Percentiles rank a stretch among this genome's conserved stretches.
Evolutionary conservation across 2,888 invertebrate genomes (phyloP).

Genomic region (Tipula vernalis): DNA sequence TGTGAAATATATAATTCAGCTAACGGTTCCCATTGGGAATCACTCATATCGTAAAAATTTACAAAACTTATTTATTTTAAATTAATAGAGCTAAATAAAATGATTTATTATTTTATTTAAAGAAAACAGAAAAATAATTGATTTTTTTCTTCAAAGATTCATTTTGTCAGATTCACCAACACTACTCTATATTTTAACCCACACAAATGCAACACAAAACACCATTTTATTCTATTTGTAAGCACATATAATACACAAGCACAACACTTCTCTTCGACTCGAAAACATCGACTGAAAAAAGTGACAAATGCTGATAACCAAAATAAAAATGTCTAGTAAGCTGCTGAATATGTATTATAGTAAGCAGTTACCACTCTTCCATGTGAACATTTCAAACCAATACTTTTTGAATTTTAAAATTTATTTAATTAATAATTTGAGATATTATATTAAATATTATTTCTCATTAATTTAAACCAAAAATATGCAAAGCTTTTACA

Average conservation of each 20-base stretch:
- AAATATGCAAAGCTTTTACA: too few species aligned
- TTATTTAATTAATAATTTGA: too few species aligned
- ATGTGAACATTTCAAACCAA: too few species aligned
- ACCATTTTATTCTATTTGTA: neutral
- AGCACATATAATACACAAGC: neutral
- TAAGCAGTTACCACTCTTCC: too few species aligned
- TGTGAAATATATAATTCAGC: slow-evolving; percentile 17
- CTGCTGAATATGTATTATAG: too few species aligned
- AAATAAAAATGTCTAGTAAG: too few species aligned
- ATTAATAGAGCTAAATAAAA: neutral
- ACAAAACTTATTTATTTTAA: neutral
- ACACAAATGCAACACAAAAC: neutral
- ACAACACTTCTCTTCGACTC: neutral
- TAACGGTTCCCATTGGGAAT: slow-evolving; percentile 16
- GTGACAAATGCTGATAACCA: neutral
- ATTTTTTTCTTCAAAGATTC: neutral
- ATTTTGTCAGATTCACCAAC: neutral
- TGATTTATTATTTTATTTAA: neutral
- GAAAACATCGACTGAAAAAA: neutral
- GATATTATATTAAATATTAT: too few species aligned
- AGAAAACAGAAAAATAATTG: neutral
- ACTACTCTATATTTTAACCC: neutral
- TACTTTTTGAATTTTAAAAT: too few species aligned
- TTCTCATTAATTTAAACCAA: too few species aligned
- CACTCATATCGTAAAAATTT: slow-evolving; percentile 12